These are phyloP conservation scores for Petrolisthes cinctipes DNA, from an alignment of 2,888 invertebrate genomes.

Conservation along the genomic window DNA sequence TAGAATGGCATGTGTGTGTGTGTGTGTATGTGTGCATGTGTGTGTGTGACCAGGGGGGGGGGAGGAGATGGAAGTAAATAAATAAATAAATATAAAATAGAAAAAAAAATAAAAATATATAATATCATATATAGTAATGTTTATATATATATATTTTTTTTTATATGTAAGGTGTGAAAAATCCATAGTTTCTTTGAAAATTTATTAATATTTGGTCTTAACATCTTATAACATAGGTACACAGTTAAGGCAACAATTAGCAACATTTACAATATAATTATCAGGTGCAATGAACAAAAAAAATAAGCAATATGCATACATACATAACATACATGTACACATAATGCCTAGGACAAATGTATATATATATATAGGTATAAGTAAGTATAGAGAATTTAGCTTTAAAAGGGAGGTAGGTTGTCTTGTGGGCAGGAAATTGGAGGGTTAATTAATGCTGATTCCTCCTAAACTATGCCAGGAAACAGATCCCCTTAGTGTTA, in stretches of 20 bases:
- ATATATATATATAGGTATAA: neutral
- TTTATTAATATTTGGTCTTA: conserved; percentile 35
- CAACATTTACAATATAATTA: conserved; percentile 32
- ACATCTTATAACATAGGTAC: conserved; percentile 30
- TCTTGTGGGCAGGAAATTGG: too few relatives aligned
- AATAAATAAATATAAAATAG: too few relatives aligned
- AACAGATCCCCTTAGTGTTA: too few relatives aligned
- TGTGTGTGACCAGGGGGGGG: too few relatives aligned
- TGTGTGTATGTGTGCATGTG: neutral
- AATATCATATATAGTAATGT: too few relatives aligned
- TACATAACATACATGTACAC: neutral
- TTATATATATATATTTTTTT: too few relatives aligned
- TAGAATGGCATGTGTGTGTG: neutral
- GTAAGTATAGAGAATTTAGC: neutral
- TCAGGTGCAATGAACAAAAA: neutral
- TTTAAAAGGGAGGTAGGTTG: too few relatives aligned
- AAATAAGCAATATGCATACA: conserved; percentile 8
- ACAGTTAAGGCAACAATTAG: conserved; percentile 45
- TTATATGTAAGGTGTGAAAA: neutral
- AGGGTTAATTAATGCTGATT: too few relatives aligned
- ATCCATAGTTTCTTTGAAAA: conserved; percentile 25
- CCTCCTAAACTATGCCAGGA: too few relatives aligned
- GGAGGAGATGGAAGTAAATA: too few relatives aligned
- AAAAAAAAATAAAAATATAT: too few relatives aligned
- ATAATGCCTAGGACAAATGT: neutral